Conservation (phyloP, 2,113 vertebrate genomes). For the Sinocyclocheilus anophthalmus region DNA sequence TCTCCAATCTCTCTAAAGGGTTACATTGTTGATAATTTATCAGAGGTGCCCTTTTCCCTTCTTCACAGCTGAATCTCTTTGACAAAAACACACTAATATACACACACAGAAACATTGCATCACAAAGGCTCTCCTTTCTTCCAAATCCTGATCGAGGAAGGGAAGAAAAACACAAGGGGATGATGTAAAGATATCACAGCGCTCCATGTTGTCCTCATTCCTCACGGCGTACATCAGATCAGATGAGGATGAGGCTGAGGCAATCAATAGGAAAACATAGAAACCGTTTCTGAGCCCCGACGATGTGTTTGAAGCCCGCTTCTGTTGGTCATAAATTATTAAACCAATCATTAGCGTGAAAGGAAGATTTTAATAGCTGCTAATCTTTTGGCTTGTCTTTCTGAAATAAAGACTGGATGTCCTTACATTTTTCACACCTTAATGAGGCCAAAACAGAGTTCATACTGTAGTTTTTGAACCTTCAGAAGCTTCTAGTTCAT, state of each 20-base stretch:
- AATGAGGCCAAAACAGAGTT: too few relatives aligned
- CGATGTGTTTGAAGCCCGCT: constrained; percentile 45
- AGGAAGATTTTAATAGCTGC: constrained; percentile 64
- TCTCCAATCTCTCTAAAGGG: not conserved
- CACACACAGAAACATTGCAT: constrained; percentile 54
- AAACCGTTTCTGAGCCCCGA: constrained; percentile 47
- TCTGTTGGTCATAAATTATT: constrained; percentile 59
- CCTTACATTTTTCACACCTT: not conserved
- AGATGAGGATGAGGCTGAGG: constrained; percentile 52
- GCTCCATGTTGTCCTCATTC: constrained; percentile 49
- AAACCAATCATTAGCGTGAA: constrained; percentile 61
- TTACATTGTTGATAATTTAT: constrained; percentile 32
- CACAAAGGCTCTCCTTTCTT: constrained; percentile 53
- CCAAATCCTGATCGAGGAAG: constrained; percentile 38
- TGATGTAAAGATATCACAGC: constrained; percentile 52
- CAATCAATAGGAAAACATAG: constrained; percentile 39
- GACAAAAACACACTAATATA: constrained; percentile 17
- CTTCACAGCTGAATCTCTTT: constrained; percentile 42
- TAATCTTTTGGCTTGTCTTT: constrained; percentile 47
- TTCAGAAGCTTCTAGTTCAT: too few relatives aligned
- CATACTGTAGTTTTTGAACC: too few relatives aligned
- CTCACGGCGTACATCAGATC: constrained; percentile 54
- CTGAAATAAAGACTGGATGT: not conserved
- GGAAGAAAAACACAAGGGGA: constrained; percentile 51
- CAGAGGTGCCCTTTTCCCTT: constrained; percentile 51